A percentile compares a stretch with the other conserved stretches of the same genome.
These are phyloP conservation scores for Rynchops niger DNA, from an alignment of 2,113 vertebrate species.

Conservation along the genomic window DNA sequence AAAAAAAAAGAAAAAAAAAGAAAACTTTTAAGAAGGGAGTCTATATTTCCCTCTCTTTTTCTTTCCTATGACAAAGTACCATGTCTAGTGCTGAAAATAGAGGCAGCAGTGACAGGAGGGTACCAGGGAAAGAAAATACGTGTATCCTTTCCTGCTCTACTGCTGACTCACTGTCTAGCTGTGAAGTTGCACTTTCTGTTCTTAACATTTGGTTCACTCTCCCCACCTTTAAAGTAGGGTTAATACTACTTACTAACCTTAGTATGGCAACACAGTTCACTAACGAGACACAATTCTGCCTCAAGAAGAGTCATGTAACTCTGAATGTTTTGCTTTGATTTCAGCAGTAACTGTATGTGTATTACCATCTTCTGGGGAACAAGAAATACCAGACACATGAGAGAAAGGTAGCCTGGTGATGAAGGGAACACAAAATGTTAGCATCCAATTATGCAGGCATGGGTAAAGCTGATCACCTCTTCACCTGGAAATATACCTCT, in stretches of 20 bases:
- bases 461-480: background rate
- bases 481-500: background rate
- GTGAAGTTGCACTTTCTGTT: background rate
- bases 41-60: background rate
- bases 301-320: background rate
- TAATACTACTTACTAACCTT: background rate
- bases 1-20: background rate
- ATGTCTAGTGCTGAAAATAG: background rate
- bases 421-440: background rate
- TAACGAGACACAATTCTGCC: background rate
- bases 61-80: background rate
- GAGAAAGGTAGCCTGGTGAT: background rate
- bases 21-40: background rate
- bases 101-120: background rate
- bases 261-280: background rate
- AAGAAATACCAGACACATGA: background rate
- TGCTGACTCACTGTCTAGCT: background rate
- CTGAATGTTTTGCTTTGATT: background rate
- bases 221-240: background rate
- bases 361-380: background rate
- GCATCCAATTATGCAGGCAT: rapidly evolving
- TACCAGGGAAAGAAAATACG: background rate
- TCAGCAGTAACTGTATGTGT: background rate
- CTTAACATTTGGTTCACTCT: background rate
- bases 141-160: background rate